Conservation (phyloP, 2,888 invertebrate species). For the Temnothorax rugatulus region DNA sequence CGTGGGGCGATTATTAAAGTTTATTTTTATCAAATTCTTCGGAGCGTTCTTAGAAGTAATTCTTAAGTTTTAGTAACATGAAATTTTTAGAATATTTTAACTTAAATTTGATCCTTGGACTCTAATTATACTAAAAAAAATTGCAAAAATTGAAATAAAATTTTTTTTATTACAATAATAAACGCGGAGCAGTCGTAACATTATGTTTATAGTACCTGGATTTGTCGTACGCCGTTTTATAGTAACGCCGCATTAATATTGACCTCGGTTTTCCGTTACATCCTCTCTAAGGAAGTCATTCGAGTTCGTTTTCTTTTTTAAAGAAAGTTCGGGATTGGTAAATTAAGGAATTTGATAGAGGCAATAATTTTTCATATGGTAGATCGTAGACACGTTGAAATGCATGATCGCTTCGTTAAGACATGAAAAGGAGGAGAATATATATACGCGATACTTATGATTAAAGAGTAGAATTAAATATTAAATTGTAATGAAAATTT, state of each 20-base stretch:
- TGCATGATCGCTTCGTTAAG: background rate
- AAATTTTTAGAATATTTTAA: no score
- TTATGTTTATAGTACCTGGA: no score
- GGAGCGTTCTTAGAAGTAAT: no score
- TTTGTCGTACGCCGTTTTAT: background rate
- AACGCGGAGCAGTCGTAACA: no score
- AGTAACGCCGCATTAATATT: background rate
- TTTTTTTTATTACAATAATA: no score
- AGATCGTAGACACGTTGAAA: background rate
- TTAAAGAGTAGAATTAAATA: background rate
- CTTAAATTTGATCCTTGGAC: no score
- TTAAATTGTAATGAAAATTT: background rate
- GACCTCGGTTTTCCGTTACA: background rate
- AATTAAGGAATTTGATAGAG: background rate
- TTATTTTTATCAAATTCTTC: no score
- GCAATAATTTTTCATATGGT: background rate
- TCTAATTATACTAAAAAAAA: no score
- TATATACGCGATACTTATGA: no score
- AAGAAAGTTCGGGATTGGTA: background rate
- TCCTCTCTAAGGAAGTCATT: background rate
- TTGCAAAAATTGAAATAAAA: no score
- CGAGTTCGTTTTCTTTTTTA: background rate
- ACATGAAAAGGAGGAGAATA: background rate
- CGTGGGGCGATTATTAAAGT: no score
- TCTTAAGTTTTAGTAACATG: no score